These are phyloP conservation scores for Cydia amplana DNA, from an alignment of 1,140 invertebrate species.

Conservation along the genomic window DNA sequence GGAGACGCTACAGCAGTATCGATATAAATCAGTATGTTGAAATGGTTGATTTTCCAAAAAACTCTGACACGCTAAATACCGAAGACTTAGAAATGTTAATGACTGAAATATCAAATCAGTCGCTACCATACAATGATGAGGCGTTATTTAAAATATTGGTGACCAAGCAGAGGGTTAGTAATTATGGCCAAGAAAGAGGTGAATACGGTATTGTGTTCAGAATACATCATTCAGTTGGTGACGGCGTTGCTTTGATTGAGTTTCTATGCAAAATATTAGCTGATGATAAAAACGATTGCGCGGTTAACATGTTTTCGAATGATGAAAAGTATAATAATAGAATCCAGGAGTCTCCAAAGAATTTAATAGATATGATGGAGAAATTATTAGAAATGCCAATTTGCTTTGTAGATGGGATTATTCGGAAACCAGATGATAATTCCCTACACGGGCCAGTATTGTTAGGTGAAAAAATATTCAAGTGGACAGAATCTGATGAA, in stretches of 20 bases:
- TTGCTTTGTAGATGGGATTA: slow-evolving; percentile 60
- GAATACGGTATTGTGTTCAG: slow-evolving; percentile 76
- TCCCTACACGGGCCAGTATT: slow-evolving; percentile 64
- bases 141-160: slow-evolving; percentile 79
- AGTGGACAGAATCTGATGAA: slow-evolving; percentile 64
- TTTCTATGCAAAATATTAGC: slow-evolving; percentile 73
- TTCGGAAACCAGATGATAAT: slow-evolving; percentile 64
- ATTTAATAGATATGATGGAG: slow-evolving; percentile 47
- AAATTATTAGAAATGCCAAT: slow-evolving; percentile 55
- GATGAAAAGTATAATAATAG: slow-evolving; percentile 41
- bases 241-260: slow-evolving; percentile 76
- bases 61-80: slow-evolving; percentile 47
- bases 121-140: slow-evolving; percentile 70
- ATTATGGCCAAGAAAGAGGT: slow-evolving; percentile 42
- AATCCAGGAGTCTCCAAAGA: slow-evolving; percentile 34
- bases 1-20: slow-evolving; percentile 67
- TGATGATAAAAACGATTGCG: slow-evolving; percentile 48
- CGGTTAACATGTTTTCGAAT: slow-evolving; percentile 44
- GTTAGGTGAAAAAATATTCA: slow-evolving; percentile 60
- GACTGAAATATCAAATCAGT: slow-evolving; percentile 60
- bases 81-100: slow-evolving; percentile 65
- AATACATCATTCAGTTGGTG: slow-evolving; percentile 78
- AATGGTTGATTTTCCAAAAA: slow-evolving; percentile 60
- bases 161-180: slow-evolving; percentile 59
- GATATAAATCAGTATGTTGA: slow-evolving; percentile 68